Base-by-base conservation (phyloP, 2,888 invertebrate species). In the Napeogenes inachia region DNA sequence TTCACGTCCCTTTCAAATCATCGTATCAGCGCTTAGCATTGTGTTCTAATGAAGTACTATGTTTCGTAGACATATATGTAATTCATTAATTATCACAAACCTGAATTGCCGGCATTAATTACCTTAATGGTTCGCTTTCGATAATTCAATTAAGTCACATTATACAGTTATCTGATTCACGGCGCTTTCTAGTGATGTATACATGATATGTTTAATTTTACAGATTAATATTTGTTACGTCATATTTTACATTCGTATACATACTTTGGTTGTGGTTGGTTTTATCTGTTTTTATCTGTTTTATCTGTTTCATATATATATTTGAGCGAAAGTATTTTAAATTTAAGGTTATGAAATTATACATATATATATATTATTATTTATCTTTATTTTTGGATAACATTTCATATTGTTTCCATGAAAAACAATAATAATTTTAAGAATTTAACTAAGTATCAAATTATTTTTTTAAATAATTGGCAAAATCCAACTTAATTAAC, bases 141-240 rank as follows among this genome's bases (percentile, higher is more conserved):
- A 50, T 50, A 50, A 50, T 50, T 50, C 50, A 50, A 50, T 50
- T 30, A 50, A 50, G 10, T 50, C 8, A 30, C 50, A 12, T 50
- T 50, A 50, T 4, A 30, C 50, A 50, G 30, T 50, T 50, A 50
- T 10, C 50, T 50, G 50, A 50, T 50, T 50, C 50, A 50, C 50
- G 21, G 50, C 30, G 4, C 47, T n/a, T 30, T 3, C 10, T 50
- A 30, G 4, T 35, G 35, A 21, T 21, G 4, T 35, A n/a, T 50
- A 30, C 30, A 30, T 50, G 30, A 21, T 6, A 50, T 50, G 21
- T 10, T 30, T 50, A 2, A 47, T 47, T 13, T 10, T 30, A 30
- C 0, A 6, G 8, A 30, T n/a, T 50, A 12, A 12, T 8, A 30
- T n/a, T 10, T 10, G 8, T 30, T 50, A n/a, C 13, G n/a, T n/a